phyloP scores from a whole-genome alignment of 2,888 invertebrate species.

The Apamea epomidion region DNA sequence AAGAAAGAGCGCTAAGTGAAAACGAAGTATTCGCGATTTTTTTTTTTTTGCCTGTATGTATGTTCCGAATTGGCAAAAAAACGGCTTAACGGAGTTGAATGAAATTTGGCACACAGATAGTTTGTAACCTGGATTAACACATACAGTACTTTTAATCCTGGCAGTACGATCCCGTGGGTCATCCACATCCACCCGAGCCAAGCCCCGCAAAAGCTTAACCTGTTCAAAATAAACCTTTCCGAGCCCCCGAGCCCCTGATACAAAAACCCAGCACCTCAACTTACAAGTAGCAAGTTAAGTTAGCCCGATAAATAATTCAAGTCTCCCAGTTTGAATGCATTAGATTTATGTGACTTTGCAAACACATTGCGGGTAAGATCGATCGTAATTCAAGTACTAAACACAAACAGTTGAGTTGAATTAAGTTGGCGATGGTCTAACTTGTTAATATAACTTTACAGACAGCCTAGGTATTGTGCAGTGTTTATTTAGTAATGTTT shows the following conservation, averaged over 20 bases:
- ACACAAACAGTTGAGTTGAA: conserved; percentile 66
- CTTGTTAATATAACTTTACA: conserved; percentile 63
- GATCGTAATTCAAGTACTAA: conserved; percentile 65
- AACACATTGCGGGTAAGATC: conserved; percentile 64
- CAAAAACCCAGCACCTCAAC: conserved; percentile 43
- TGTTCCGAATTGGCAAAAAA: not conserved
- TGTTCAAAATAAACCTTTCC: not conserved
- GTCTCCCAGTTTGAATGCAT: conserved; percentile 64
- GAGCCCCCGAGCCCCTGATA: conserved; percentile 9
- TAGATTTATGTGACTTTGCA: conserved; percentile 68
- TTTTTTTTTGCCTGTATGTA: not conserved
- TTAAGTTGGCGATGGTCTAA: conserved; percentile 44
- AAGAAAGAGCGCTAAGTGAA: not conserved
- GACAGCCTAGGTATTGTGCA: conserved; percentile 47
- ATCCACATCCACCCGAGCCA: not conserved
- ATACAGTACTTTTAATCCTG: not conserved
- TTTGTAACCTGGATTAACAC: not conserved
- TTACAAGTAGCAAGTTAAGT: conserved; percentile 48
- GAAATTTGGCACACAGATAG: not conserved
- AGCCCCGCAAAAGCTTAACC: not conserved
- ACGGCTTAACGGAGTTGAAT: not conserved
- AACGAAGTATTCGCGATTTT: not conserved
- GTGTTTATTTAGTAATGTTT: conserved; percentile 13
- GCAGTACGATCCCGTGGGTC: not conserved
- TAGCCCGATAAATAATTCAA: conserved; percentile 67